A percentile compares a stretch with the other conserved stretches of the same genome.
Conservation (phyloP, 2,113 vertebrate genomes). For the Grus americana region DNA sequence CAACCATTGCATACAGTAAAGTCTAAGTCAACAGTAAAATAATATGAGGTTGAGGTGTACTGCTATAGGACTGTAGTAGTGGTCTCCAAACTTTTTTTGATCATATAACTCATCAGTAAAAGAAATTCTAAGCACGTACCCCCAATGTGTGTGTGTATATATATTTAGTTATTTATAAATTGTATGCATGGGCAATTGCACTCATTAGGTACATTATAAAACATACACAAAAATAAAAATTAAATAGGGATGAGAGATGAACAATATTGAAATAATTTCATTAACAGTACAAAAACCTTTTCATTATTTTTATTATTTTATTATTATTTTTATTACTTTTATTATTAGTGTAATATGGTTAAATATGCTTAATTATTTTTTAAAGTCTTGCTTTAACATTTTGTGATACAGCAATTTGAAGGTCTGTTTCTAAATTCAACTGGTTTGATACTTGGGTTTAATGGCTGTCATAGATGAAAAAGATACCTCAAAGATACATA, state of each 20-base stretch:
- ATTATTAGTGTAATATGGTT: not conserved
- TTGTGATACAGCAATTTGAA: not conserved
- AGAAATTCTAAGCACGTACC: fast-evolving
- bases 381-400: not conserved
- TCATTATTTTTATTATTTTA: too few species aligned
- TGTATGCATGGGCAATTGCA: not conserved
- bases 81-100: not conserved
- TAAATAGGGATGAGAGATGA: not conserved
- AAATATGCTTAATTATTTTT: not conserved
- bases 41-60: not conserved
- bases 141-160: fast-evolving
- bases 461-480: not conserved
- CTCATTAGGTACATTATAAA: not conserved
- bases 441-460: not conserved
- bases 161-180: not conserved
- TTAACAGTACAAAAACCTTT: not conserved
- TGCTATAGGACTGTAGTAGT: not conserved
- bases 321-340: too few species aligned
- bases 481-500: not conserved
- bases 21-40: not conserved
- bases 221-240: not conserved
- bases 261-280: not conserved
- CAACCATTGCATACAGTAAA: fast-evolving
- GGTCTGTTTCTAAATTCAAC: not conserved
- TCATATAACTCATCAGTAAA: not conserved